These are phyloP conservation scores for Drosophila pectinifera DNA, from an alignment of 1,140 invertebrate species.

Conservation along the genomic window DNA sequence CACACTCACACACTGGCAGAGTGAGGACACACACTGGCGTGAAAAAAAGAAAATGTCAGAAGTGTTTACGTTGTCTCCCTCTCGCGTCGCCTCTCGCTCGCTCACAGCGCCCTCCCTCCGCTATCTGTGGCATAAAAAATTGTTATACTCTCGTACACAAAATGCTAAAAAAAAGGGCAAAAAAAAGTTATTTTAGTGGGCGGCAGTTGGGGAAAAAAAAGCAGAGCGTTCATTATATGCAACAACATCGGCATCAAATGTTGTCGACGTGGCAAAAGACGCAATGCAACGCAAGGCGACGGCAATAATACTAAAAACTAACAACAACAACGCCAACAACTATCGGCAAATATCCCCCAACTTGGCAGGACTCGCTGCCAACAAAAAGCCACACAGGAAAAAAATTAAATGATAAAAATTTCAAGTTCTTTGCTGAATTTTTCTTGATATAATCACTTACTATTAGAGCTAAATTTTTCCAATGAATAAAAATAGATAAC, in stretches of 20 bases:
- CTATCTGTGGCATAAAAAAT: conserved; percentile 68
- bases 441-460: no score
- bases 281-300: conserved; percentile 56
- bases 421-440: no score
- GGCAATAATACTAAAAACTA: conserved; percentile 78
- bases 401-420: background rate
- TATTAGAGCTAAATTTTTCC: background rate
- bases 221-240: conserved; percentile 73
- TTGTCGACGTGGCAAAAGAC: conserved; percentile 76
- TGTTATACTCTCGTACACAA: conserved; percentile 2
- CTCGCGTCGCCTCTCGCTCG: conserved; percentile 1
- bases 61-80: conserved; percentile 69
- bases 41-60: conserved; percentile 80
- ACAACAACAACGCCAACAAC: conserved; percentile 46
- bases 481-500: no score
- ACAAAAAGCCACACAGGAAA: conserved; percentile 19
- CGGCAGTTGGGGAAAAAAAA: conserved; percentile 31
- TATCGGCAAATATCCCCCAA: conserved; percentile 11
- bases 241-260: conserved; percentile 71
- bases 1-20: conserved; percentile 28
- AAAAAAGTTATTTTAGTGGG: conserved; percentile 43
- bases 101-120: conserved; percentile 5
- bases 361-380: conserved; percentile 52
- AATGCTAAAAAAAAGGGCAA: background rate
- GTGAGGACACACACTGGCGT: conserved; percentile 55